Evolutionary conservation across 2,888 invertebrate genomes (phyloP).

Genomic region (Terebella lapidaria): DNA sequence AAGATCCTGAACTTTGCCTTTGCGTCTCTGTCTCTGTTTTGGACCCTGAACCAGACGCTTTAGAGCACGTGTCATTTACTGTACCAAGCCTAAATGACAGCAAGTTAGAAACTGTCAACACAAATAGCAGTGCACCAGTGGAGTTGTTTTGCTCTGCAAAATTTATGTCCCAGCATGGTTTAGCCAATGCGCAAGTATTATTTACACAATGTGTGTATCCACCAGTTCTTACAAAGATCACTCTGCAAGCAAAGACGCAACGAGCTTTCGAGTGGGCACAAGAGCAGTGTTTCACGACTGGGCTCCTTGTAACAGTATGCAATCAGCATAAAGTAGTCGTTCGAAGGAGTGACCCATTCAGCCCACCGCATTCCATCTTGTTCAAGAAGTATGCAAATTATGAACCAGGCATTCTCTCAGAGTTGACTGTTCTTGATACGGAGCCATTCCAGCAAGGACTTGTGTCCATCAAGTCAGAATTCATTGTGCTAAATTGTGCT

Average conservation of each 20-base stretch:
- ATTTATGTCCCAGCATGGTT: no score
- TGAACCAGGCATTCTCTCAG: neutral
- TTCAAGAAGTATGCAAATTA: neutral
- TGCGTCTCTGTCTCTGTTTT: no score
- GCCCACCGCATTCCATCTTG: neutral
- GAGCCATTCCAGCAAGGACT: neutral
- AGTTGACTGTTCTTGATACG: neutral
- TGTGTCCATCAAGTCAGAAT: neutral
- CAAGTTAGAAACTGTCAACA: no score
- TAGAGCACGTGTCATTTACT: no score
- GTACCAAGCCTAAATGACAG: no score
- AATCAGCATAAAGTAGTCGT: neutral
- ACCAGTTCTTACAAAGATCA: neutral
- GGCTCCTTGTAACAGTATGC: neutral
- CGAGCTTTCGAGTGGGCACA: neutral
- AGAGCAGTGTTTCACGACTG: neutral
- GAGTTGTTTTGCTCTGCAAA: no score
- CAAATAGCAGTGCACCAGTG: no score
- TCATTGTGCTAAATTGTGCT: neutral
- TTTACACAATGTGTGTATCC: no score
- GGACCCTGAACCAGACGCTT: no score
- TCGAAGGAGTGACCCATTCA: neutral
- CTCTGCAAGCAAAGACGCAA: neutral
- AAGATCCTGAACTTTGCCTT: no score
- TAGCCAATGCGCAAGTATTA: no score